Conservation (phyloP, 2,888 invertebrate genomes). For the Frankliniella intonsa region DNA sequence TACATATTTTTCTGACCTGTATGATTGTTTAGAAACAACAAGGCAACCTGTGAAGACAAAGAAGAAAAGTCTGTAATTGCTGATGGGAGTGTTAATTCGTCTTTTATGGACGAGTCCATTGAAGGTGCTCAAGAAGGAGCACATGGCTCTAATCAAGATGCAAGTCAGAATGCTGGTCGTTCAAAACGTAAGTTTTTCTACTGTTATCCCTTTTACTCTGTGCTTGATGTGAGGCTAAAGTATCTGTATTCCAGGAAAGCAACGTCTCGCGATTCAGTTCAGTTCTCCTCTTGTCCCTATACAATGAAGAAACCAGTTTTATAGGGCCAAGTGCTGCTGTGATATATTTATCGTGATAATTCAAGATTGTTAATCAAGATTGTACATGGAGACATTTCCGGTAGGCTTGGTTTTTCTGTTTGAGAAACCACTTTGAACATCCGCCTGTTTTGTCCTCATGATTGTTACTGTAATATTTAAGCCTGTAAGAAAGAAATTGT, state of each 20-base stretch:
- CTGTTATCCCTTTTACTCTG: neutral
- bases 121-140: neutral
- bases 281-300: constrained; percentile 33
- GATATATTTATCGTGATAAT: constrained; percentile 16
- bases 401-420: no score
- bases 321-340: neutral
- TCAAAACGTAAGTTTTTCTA: constrained; percentile 37
- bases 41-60: neutral
- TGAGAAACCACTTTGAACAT: no score
- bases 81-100: neutral
- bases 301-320: neutral
- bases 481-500: no score
- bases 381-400: no score
- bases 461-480: no score
- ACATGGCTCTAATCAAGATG: neutral
- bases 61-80: neutral
- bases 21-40: constrained; percentile 24
- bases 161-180: constrained; percentile 1
- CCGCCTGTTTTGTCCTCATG: no score
- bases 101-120: neutral
- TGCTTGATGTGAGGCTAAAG: no score
- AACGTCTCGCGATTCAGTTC: constrained; percentile 50
- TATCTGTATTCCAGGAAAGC: constrained; percentile 44
- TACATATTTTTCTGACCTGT: neutral
- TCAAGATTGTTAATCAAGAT: neutral